A percentile compares a stretch with the other conserved stretches of the same genome.
Evolutionary conservation across 2,888 invertebrate genomes (phyloP).

Genomic region (Aleiodes testaceus): DNA sequence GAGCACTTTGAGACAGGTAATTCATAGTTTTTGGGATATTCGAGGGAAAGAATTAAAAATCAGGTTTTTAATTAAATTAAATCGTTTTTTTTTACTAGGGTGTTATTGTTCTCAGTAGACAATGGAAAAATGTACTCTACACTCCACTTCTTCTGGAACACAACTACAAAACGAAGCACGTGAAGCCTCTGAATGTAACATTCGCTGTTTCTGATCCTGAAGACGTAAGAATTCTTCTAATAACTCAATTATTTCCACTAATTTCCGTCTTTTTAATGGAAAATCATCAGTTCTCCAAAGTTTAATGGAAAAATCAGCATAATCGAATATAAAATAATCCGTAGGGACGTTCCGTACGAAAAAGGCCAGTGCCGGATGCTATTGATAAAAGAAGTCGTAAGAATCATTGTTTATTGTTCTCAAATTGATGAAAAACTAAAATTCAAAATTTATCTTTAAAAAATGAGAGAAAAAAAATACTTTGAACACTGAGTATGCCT

Average conservation of each 20-base stretch:
- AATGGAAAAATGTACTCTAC: conserved; percentile 97
- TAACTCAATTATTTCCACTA: conserved; percentile 34
- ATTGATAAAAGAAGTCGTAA: conserved; percentile 57
- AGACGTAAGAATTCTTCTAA: conserved; percentile 76
- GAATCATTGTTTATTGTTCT: conserved; percentile 42
- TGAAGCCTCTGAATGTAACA: conserved; percentile 89
- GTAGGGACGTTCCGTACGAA: conserved; percentile 56
- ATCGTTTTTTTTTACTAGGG: conserved; percentile 76
- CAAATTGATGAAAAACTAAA: conserved; percentile 4
- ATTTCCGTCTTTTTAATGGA: conserved; percentile 33
- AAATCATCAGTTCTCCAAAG: conserved; percentile 5
- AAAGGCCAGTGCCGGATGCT: conserved; percentile 53
- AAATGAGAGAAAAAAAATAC: conserved; percentile 37
- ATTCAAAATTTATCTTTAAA: background rate
- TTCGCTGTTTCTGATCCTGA: conserved; percentile 89
- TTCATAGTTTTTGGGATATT: too few species aligned
- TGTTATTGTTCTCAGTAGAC: conserved; percentile 94
- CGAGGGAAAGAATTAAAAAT: too few species aligned
- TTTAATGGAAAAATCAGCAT: background rate
- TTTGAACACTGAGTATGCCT: conserved; percentile 41
- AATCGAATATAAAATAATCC: conserved; percentile 51
- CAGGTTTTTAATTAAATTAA: background rate
- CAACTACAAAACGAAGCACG: conserved; percentile 88
- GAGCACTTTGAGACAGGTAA: conserved; percentile 89
- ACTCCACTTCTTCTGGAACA: conserved; percentile 93